A percentile compares a stretch with the other conserved stretches of the same genome.
phyloP scores from a whole-genome alignment of 2,113 vertebrate species.

The Engraulis encrasicolus region DNA sequence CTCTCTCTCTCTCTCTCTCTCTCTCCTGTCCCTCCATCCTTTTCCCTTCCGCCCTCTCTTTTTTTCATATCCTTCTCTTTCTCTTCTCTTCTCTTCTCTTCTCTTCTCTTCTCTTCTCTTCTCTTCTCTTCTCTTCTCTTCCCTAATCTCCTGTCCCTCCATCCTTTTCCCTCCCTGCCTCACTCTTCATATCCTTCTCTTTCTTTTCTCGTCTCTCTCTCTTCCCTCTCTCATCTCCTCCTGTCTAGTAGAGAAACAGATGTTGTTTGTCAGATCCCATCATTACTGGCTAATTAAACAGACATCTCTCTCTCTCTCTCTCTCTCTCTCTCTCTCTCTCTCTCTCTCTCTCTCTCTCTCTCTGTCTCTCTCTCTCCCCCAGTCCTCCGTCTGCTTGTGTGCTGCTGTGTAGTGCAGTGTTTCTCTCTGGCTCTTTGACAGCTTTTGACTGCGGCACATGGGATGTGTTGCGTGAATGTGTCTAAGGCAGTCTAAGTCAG shows the following conservation, averaged over 20 bases:
- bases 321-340: constrained; percentile 70
- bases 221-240: constrained; percentile 10
- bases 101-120: constrained; percentile 15
- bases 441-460: background rate
- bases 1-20: background rate
- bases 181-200: constrained; percentile 26
- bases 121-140: constrained; percentile 21
- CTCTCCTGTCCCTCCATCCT: background rate
- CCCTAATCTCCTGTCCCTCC: too few relatives aligned
- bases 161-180: constrained; percentile 57
- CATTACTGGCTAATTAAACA: constrained; percentile 82
- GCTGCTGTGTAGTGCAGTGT: background rate
- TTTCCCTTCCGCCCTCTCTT: background rate
- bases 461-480: background rate
- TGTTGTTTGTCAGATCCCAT: constrained; percentile 86
- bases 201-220: background rate
- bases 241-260: constrained; percentile 73
- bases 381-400: background rate
- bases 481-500: background rate
- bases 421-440: constrained; percentile 6
- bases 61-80: constrained; percentile 36
- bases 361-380: constrained; percentile 65
- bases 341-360: constrained; percentile 58
- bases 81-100: constrained; percentile 54
- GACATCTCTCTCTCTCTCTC: constrained; percentile 73